Evolutionary conservation across 2,888 invertebrate species (phyloP).

Genomic region (Ochropleura plecta): DNA sequence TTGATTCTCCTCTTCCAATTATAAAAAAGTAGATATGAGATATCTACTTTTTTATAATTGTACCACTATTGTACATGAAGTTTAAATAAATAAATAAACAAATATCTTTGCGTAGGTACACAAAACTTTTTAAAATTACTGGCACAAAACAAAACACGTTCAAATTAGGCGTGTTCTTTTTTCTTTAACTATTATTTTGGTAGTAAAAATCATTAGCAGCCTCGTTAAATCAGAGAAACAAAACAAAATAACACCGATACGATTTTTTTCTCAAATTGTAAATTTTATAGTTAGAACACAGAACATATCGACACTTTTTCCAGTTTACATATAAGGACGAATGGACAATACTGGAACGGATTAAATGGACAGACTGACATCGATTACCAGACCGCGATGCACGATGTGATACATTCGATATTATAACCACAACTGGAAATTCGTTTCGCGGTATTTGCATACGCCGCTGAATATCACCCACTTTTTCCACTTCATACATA

Average conservation of each 20-base stretch:
- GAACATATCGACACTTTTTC: background rate
- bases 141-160: no score
- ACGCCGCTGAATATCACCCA: conserved; percentile 9
- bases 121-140: no score
- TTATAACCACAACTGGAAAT: conserved; percentile 55
- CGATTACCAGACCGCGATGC: conserved; percentile 41
- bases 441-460: conserved; percentile 50
- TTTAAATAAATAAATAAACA: no score
- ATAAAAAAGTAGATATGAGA: no score
- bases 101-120: no score
- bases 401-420: conserved; percentile 51
- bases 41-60: no score
- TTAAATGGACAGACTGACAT: conserved; percentile 43
- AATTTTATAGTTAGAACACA: background rate
- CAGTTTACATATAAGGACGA: conserved; percentile 8
- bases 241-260: background rate
- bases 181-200: no score
- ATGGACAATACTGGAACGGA: conserved; percentile 16
- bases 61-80: no score
- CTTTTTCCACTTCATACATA: conserved; percentile 16
- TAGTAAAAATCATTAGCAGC: no score
- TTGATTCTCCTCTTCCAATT: no score
- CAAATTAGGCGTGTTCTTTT: no score
- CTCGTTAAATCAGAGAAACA: background rate
- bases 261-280: background rate